Evolutionary conservation across 2,888 invertebrate species (phyloP).

Genomic region (Coenonympha arcania): DNA sequence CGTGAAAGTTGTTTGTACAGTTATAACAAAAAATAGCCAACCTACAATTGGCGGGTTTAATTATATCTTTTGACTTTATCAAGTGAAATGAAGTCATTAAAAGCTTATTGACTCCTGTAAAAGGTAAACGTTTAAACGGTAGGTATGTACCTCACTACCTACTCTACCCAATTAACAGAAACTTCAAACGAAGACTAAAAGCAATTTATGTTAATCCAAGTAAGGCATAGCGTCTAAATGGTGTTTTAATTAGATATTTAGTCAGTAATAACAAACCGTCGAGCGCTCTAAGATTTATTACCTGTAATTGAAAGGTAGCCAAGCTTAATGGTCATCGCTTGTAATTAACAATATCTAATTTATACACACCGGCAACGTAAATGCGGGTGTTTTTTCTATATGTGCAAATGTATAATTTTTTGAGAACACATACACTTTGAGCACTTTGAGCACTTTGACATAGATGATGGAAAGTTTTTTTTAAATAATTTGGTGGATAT

Average conservation of each 20-base stretch:
- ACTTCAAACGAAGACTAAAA: slow-evolving; percentile 11
- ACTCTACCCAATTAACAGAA: background rate
- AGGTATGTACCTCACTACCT: background rate
- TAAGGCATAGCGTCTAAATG: slow-evolving; percentile 1
- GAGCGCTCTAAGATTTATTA: slow-evolving; percentile 9
- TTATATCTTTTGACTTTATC: background rate
- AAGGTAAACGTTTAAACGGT: background rate
- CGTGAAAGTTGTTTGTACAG: too few species aligned
- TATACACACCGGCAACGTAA: background rate
- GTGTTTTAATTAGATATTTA: slow-evolving; percentile 7
- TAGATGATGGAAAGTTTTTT: too few species aligned
- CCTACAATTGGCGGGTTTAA: too few species aligned
- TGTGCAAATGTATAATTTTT: too few species aligned
- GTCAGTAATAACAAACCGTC: background rate
- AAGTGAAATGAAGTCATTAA: background rate
- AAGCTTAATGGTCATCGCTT: slow-evolving; percentile 5
- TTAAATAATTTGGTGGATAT: too few species aligned
- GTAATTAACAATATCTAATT: slow-evolving; percentile 14
- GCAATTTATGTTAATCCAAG: slow-evolving; percentile 9
- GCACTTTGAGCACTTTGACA: too few species aligned
- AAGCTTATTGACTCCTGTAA: background rate
- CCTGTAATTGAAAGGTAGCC: slow-evolving; percentile 12
- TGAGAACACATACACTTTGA: too few species aligned
- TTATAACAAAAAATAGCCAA: too few species aligned
- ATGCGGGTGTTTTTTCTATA: background rate